These are phyloP conservation scores for Mandrillus leucophaeus DNA, from an alignment of 2,113 vertebrate genomes.

Conservation along the genomic window DNA sequence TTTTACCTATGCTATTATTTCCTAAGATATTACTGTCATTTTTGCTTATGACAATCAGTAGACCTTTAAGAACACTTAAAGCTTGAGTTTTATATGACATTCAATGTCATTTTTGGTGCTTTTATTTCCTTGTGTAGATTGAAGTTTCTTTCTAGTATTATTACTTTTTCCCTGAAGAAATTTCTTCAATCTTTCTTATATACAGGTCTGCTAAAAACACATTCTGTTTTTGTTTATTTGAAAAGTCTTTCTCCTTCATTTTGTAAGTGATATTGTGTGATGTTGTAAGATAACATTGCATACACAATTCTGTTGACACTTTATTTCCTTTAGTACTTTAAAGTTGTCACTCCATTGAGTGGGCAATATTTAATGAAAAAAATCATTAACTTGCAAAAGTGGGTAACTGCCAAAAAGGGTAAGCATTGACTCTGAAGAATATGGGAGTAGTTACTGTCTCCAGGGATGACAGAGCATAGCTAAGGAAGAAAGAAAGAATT, in stretches of 20 bases:
- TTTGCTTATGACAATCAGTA: neutral
- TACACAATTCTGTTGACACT: neutral
- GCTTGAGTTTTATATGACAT: neutral
- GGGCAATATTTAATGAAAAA: conserved; percentile 2
- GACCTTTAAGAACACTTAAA: neutral
- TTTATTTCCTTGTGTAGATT: neutral
- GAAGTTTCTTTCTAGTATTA: neutral
- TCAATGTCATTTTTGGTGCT: neutral
- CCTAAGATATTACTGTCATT: neutral
- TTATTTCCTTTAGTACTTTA: neutral
- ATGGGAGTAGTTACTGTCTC: neutral
- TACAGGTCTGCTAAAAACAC: neutral
- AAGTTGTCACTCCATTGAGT: neutral
- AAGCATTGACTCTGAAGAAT: neutral
- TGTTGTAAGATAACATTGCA: neutral
- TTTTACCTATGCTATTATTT: neutral
- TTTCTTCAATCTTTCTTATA: neutral
- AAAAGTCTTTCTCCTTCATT: neutral
- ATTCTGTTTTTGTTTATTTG: neutral
- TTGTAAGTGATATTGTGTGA: neutral
- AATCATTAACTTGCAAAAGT: neutral
- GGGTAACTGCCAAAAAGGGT: neutral
- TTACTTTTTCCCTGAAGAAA: neutral
- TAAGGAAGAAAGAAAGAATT: neutral
- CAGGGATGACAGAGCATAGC: neutral